Conservation (phyloP, 2,888 invertebrate species). For the Bruchidius siliquastri region DNA sequence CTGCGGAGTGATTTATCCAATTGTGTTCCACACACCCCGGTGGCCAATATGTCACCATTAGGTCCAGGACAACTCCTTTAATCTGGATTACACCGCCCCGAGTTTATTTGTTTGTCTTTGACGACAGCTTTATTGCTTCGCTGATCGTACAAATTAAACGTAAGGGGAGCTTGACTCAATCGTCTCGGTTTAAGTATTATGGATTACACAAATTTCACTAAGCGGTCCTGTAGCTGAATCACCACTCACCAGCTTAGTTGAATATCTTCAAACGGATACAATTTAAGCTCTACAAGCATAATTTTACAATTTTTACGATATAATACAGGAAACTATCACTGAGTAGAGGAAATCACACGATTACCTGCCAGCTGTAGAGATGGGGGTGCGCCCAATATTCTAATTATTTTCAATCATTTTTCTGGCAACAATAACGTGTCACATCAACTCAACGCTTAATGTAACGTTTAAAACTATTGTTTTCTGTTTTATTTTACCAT, state of each 20-base stretch:
- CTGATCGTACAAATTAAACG: slow-evolving; percentile 23
- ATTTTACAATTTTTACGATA: too few relatives aligned
- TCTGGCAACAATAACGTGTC: too few relatives aligned
- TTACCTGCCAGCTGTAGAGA: too few relatives aligned
- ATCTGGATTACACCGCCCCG: slow-evolving; percentile 33
- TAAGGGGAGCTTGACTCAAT: neutral
- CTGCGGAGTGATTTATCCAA: slow-evolving; percentile 28
- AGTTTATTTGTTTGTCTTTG: slow-evolving; percentile 37
- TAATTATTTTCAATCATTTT: too few relatives aligned
- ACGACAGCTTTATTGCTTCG: slow-evolving; percentile 35
- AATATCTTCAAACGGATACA: too few relatives aligned
- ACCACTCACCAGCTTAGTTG: neutral
- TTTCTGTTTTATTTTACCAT: too few relatives aligned
- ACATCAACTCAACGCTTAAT: too few relatives aligned
- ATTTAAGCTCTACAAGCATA: too few relatives aligned
- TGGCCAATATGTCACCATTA: slow-evolving; percentile 38
- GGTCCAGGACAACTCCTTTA: slow-evolving; percentile 34
- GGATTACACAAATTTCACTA: neutral
- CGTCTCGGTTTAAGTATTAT: neutral
- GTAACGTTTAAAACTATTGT: too few relatives aligned
- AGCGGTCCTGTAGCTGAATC: neutral
- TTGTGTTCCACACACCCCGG: slow-evolving; percentile 21
- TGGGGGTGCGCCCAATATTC: too few relatives aligned
- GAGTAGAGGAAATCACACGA: too few relatives aligned
- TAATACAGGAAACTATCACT: too few relatives aligned